Evolutionary conservation across 2,888 invertebrate genomes (phyloP), one percentile per base, ranked within the genome.

Genomic region (Pantelozetes paolii): DNA sequence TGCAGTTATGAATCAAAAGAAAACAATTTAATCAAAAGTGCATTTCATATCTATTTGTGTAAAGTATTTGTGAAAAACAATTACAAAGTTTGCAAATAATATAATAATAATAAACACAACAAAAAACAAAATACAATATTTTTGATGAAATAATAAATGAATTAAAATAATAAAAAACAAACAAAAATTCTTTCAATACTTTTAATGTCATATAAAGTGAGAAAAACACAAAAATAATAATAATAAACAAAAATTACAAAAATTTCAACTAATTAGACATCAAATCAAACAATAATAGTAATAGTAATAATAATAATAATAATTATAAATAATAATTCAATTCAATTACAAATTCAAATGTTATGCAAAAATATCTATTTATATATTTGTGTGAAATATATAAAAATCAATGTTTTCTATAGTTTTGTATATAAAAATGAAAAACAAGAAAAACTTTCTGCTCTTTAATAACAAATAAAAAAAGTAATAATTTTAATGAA

Each of bases 351-450:
- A 28, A 28, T 28, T 57, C 57, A 57, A 30, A 57, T 57, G 57
- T 57, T 57, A 30, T 57, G 57, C 57, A 57, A 57, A 57, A 57
- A 57, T 57, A 57, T 57, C 57, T 57, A 57, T 28, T 28, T 57
- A 57, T 57, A 57, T 57, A 57, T 36, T 36, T 36, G 36, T 36
- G 36, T 36, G 36, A 45, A 45, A 15, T 45, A 6, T 11, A 15
- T 45, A 45, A 45, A 45, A 45, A 45, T 18, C 2, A 15, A 18
- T 45, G 18, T 45, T 45, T 15, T 18, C 18, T 45, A 18, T 57
- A 30, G 15, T n/a, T n/a, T n/a, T n/a, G n/a, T 54, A 13, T 54
- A 57, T 57, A 30, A 18, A 28, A 57, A 11, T 13, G 2, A 57
- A 30, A 57, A 28, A 57, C 28, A 28, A 13, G n/a, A n/a, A 57